These are phyloP conservation scores for Atrichornis clamosus DNA, from an alignment of 2,113 vertebrate genomes.

Conservation along the genomic window DNA sequence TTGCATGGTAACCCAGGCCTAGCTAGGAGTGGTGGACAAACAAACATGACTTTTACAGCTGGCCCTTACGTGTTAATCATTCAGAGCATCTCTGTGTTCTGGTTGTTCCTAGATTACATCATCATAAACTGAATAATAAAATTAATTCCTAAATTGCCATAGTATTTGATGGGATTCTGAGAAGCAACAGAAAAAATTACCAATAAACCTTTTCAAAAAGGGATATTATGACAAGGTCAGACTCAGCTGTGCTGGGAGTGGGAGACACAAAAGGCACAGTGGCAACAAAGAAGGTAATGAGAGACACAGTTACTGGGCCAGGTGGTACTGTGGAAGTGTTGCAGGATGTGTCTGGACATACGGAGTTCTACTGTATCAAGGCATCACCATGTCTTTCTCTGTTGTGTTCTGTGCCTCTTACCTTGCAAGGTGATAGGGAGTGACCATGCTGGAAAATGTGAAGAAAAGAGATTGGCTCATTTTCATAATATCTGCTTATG, in stretches of 20 bases:
- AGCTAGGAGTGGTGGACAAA: constrained; percentile 1
- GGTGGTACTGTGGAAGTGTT: not conserved
- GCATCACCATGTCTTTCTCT: not conserved
- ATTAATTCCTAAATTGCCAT: not conserved
- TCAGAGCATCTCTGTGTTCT: not conserved
- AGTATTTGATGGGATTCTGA: not conserved
- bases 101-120: not conserved
- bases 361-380: rapidly evolving
- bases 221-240: not conserved
- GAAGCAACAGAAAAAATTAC: not conserved
- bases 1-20: not conserved
- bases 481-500: not conserved
- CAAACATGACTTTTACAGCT: constrained; percentile 11
- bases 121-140: not conserved
- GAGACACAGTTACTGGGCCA: too few relatives aligned
- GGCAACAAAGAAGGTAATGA: not conserved
- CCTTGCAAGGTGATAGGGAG: not conserved
- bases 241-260: not conserved
- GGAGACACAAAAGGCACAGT: not conserved
- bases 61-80: constrained; percentile 9
- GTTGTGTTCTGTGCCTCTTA: not conserved
- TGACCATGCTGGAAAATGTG: not conserved
- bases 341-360: not conserved
- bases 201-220: not conserved
- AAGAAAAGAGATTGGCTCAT: not conserved